Evolutionary conservation across 2,797 vertebrate species (phyloP).

Genomic region (Sciurus carolinensis): DNA sequence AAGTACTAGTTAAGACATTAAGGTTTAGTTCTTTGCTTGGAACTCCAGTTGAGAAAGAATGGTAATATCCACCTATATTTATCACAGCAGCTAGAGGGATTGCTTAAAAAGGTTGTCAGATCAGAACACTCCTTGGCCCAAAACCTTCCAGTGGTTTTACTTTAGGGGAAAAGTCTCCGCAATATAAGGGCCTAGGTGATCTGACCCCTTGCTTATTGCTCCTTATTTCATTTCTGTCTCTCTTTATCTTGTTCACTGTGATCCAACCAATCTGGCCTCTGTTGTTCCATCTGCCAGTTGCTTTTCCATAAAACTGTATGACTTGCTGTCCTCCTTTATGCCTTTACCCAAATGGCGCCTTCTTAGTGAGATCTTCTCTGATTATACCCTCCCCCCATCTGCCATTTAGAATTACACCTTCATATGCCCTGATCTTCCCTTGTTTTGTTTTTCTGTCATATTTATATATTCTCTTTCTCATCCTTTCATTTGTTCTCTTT

Average conservation of each 20-base stretch:
- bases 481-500: slow-evolving; percentile 1
- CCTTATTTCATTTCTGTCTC: background rate
- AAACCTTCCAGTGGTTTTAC: background rate
- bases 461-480: background rate
- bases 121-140: background rate
- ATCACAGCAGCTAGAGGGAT: background rate
- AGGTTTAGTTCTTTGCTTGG: slow-evolving; percentile 28
- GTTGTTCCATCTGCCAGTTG: background rate
- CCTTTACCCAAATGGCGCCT: background rate
- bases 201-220: background rate
- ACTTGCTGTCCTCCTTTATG: background rate
- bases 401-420: background rate
- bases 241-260: background rate
- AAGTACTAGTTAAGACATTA: slow-evolving; percentile 12
- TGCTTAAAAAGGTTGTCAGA: background rate
- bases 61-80: background rate
- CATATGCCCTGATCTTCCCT: background rate
- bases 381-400: background rate
- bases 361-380: background rate
- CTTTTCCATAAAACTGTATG: background rate
- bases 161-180: background rate
- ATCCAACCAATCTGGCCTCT: background rate
- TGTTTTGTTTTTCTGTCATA: background rate
- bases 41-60: background rate
- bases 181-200: background rate